Evolutionary conservation across 2,797 vertebrate species (phyloP).

Genomic region (Chrysocyon brachyurus): DNA sequence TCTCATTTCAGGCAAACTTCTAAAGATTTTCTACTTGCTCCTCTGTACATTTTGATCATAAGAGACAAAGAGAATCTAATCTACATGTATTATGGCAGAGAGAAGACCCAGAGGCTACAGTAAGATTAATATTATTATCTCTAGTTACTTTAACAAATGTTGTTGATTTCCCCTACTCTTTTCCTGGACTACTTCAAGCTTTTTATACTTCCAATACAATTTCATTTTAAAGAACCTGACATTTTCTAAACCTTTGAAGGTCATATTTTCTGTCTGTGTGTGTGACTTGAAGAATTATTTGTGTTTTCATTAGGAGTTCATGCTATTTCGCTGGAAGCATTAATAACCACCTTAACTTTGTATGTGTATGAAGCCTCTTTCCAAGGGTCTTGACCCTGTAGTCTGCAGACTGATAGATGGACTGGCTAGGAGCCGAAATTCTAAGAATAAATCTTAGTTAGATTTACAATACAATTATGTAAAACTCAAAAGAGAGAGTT

Average conservation of each 20-base stretch:
- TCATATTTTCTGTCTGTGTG: constrained; percentile 18
- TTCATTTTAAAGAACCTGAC: constrained; percentile 20
- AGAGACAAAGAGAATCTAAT: constrained; percentile 21
- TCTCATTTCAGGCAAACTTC: background rate
- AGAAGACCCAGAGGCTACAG: background rate
- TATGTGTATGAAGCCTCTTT: background rate
- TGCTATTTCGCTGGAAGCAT: constrained; percentile 2
- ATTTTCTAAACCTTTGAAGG: constrained; percentile 59
- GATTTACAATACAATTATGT: background rate
- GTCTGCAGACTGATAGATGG: background rate
- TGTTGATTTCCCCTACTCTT: constrained; percentile 19
- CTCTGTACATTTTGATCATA: background rate
- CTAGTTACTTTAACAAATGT: constrained; percentile 46
- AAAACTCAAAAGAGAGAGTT: background rate
- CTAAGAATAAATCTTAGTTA: background rate
- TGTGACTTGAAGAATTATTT: constrained; percentile 12
- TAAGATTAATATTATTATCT: constrained; percentile 48
- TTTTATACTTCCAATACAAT: constrained; percentile 19
- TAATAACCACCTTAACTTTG: background rate
- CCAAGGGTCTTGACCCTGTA: background rate
- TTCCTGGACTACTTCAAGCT: background rate
- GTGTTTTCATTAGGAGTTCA: constrained; percentile 3
- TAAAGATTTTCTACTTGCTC: background rate
- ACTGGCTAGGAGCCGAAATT: constrained; percentile 3
- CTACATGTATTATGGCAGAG: background rate